Evolutionary conservation across 2,113 vertebrate genomes (phyloP).

Genomic region (Semnornis frantzii): DNA sequence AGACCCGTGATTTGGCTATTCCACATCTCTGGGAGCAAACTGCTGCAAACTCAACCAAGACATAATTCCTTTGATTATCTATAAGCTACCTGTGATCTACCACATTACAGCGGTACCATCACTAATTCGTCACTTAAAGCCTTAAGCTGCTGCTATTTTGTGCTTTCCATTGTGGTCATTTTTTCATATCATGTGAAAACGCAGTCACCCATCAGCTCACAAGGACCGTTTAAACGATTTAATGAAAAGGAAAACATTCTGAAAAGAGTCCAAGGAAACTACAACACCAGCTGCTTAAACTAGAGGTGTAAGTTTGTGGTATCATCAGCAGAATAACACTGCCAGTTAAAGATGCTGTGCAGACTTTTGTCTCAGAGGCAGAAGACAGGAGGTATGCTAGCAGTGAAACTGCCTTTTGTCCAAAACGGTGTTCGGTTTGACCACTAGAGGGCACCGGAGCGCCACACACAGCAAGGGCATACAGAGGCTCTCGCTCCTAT

Average conservation of each 20-base stretch:
- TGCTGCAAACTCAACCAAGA: neutral
- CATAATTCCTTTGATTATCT: neutral
- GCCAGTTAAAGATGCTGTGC: neutral
- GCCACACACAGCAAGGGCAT: neutral
- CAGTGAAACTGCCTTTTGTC: neutral
- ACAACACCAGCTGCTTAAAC: neutral
- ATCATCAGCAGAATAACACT: neutral
- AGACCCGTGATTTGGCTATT: neutral
- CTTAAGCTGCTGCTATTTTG: neutral
- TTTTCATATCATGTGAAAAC: neutral
- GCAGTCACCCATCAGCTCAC: neutral
- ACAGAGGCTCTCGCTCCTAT: neutral
- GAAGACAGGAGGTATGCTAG: neutral
- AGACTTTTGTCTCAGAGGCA: neutral
- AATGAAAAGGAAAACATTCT: neutral
- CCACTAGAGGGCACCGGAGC: conserved; percentile 43
- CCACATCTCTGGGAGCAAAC: neutral
- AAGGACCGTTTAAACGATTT: neutral
- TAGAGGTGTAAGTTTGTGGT: neutral
- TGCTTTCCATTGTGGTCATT: neutral
- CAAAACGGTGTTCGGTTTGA: neutral
- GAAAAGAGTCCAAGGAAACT: conserved; percentile 6
- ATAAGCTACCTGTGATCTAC: neutral
- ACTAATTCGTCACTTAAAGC: neutral
- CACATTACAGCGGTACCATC: neutral